These are phyloP conservation scores for Gallinago solitaria DNA, from an alignment of 2,797 vertebrate genomes.

Conservation along the genomic window DNA sequence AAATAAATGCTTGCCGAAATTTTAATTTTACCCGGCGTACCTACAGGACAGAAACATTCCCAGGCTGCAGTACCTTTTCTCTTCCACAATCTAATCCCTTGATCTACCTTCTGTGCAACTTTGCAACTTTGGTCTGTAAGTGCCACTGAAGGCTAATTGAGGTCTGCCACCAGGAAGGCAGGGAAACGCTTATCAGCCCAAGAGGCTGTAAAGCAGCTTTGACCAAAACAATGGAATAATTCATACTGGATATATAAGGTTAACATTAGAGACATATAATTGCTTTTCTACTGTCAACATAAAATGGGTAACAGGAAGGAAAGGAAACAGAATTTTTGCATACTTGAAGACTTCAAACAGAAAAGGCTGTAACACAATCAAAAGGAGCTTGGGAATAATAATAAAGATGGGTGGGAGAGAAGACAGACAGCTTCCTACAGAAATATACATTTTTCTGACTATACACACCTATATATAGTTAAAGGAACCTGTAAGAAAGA, in stretches of 20 bases:
- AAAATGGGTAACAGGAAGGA: constrained; percentile 47
- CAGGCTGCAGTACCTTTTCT: neutral
- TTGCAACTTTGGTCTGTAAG: neutral
- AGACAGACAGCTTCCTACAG: neutral
- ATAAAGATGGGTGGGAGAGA: constrained; percentile 13
- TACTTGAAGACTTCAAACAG: constrained; percentile 47
- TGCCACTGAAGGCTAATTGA: neutral
- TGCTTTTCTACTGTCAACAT: constrained; percentile 22
- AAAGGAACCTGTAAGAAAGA: neutral
- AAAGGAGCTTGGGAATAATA: constrained; percentile 19
- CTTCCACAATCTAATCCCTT: neutral
- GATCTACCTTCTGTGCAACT: neutral
- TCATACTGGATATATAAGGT: neutral
- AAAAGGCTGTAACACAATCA: constrained; percentile 24
- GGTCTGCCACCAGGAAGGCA: neutral
- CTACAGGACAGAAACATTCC: neutral
- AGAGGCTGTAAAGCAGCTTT: neutral
- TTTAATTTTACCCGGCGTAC: neutral
- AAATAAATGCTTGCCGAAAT: neutral
- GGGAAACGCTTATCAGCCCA: neutral
- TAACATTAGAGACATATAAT: constrained; percentile 13
- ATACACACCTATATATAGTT: neutral
- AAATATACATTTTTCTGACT: neutral
- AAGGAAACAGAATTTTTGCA: constrained; percentile 48
- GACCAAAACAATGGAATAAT: constrained; percentile 15